These are phyloP conservation scores for Papilio protenor DNA, from an alignment of 2,888 invertebrate species.

Conservation along the genomic window DNA sequence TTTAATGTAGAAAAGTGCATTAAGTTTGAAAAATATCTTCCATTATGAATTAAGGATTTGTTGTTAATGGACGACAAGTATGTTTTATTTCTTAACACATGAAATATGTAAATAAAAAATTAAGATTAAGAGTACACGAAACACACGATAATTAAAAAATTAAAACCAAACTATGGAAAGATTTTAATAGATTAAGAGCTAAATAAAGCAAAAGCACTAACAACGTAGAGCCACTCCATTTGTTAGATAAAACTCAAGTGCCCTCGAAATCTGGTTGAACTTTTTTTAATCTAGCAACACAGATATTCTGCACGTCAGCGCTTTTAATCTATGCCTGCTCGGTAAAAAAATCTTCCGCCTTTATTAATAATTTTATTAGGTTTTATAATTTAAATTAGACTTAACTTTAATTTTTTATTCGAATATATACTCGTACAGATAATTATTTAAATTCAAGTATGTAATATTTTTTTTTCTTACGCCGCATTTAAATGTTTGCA, in stretches of 20 bases:
- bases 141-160: background rate
- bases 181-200: background rate
- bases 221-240: background rate
- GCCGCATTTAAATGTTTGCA: background rate
- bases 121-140: no score
- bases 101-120: no score
- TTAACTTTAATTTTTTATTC: background rate
- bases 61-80: no score
- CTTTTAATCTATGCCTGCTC: background rate
- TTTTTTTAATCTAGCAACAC: constrained; percentile 11
- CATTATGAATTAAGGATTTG: no score
- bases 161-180: background rate
- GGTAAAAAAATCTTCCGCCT: background rate
- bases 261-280: background rate
- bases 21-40: no score
- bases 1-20: no score
- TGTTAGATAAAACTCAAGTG: constrained; percentile 8
- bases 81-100: no score
- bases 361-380: background rate
- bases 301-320: background rate
- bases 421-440: background rate
- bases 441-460: background rate
- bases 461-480: background rate
- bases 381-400: background rate
- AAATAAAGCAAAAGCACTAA: constrained; percentile 7